Evolutionary conservation across 2,113 vertebrate genomes (phyloP), one percentile per base, ranked within the genome.

Genomic region (Gambusia holbrooki): DNA sequence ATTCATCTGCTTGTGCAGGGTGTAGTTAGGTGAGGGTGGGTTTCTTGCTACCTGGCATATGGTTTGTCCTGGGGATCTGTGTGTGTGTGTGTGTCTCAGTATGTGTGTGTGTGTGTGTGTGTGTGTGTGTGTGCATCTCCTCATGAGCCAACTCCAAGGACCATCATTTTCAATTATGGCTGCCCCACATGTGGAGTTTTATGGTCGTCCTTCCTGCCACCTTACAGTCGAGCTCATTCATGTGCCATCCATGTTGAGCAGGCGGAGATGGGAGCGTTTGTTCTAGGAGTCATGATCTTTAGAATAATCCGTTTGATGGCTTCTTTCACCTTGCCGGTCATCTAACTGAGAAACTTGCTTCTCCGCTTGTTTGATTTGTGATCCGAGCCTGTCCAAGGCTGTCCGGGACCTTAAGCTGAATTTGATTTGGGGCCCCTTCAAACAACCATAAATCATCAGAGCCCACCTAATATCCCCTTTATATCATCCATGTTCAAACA

Each of bases 11-110:
- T 87, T 81, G 80, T 85, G 76, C 71, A 6, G 85, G 76, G 73
- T 58, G 51, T 71, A 84, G 79, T 89, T 80, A 90, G 89, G 89
- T 85, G 88, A 88, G 87, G 88, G 88, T 84, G 92, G 78, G 71
- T 91, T 85, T 78, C 84, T 84, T 84, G 88, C 82, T 87, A 89
- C 90, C 88, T 87, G 84, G 88, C 88, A 86, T 84, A 86, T 87
- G 88, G 89, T 85, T 90, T 80, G 76, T 72, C 78, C 73, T 80
- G 82, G 79, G 76, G 78, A 73, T 62, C 74, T 77, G 74, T 69
- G 80, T 33, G 84, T 66, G 76, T 65, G 84, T 37, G 25, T 76
- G 77, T n/a, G 19, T 30, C 27, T 27, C 27, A 27, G 30, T 3
- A 30, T 30, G 33, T 35, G 33, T 35, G 33, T 35, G 33, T 35